Conservation (phyloP, 2,797 vertebrate species). For the Erethizon dorsatum region DNA sequence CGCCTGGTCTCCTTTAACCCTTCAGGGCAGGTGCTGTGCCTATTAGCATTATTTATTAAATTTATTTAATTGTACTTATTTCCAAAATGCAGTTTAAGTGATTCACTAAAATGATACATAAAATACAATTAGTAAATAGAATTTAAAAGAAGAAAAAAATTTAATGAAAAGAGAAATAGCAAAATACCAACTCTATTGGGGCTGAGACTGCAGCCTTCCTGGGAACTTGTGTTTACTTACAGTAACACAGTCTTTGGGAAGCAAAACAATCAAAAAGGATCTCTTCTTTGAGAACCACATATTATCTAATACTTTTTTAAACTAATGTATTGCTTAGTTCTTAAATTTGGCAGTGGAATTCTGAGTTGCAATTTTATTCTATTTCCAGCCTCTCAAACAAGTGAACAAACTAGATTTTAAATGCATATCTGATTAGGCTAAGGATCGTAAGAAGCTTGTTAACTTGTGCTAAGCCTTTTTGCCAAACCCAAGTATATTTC, state of each 20-base stretch:
- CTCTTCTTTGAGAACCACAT: not conserved
- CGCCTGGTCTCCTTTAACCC: not conserved
- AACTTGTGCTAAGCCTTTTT: not conserved
- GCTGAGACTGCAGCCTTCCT: not conserved
- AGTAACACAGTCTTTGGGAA: not conserved
- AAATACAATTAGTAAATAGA: slow-evolving; percentile 61
- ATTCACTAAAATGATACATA: slow-evolving; percentile 12
- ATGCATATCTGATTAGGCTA: not conserved
- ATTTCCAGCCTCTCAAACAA: not conserved
- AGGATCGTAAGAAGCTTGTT: slow-evolving; percentile 13
- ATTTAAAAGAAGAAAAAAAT: slow-evolving; percentile 52
- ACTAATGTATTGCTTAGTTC: slow-evolving; percentile 20
- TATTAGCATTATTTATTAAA: slow-evolving; percentile 17
- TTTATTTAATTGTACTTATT: slow-evolving; percentile 46
- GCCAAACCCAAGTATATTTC: not conserved
- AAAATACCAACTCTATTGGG: not conserved
- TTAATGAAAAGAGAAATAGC: not conserved
- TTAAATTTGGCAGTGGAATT: slow-evolving; percentile 49
- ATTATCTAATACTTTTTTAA: not conserved
- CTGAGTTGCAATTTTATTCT: slow-evolving; percentile 23
- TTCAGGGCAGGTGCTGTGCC: not conserved
- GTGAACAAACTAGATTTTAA: slow-evolving; percentile 41
- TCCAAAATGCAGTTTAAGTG: slow-evolving; percentile 48
- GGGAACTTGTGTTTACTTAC: not conserved
- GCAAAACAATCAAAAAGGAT: not conserved